Evolutionary conservation across 2,888 invertebrate genomes (phyloP).

Genomic region (Diaphora mendica): DNA sequence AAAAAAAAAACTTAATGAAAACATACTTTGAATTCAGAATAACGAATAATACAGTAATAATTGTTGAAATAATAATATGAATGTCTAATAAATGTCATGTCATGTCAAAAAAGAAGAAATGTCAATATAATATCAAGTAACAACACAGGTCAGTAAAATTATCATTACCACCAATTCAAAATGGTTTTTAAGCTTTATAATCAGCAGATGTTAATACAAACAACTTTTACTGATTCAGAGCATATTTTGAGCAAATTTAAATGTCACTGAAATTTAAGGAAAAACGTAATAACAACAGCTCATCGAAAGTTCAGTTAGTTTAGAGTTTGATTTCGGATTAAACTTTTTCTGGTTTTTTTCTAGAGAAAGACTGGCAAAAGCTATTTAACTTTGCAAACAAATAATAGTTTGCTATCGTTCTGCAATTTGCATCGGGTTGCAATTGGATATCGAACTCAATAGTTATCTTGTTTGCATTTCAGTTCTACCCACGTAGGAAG

Average conservation of each 20-base stretch:
- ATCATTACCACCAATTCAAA: not conserved
- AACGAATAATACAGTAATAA: no score
- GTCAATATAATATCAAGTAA: no score
- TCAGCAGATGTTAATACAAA: not conserved
- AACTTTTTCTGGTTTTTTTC: slow-evolving; percentile 67
- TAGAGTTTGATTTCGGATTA: slow-evolving; percentile 62
- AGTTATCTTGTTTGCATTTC: slow-evolving; percentile 27
- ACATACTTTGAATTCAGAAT: no score
- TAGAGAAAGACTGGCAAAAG: slow-evolving; percentile 65
- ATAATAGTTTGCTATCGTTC: slow-evolving; percentile 67
- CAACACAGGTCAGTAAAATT: no score
- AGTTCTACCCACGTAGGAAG: not conserved
- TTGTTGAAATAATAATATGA: no score
- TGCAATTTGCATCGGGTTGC: slow-evolving; percentile 65
- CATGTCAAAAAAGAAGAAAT: no score
- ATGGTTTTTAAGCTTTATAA: not conserved
- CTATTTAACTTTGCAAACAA: slow-evolving; percentile 77
- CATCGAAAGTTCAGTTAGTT: slow-evolving; percentile 44
- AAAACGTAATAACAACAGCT: slow-evolving; percentile 46
- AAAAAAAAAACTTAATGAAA: no score
- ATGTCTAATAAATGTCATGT: no score
- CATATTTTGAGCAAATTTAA: slow-evolving; percentile 33
- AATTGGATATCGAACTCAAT: slow-evolving; percentile 52
- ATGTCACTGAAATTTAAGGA: slow-evolving; percentile 26
- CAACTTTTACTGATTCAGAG: not conserved